A percentile compares a stretch with the other conserved stretches of the same genome.
Evolutionary conservation across 2,888 invertebrate genomes (phyloP).

Genomic region (Cheilosia urbana): DNA sequence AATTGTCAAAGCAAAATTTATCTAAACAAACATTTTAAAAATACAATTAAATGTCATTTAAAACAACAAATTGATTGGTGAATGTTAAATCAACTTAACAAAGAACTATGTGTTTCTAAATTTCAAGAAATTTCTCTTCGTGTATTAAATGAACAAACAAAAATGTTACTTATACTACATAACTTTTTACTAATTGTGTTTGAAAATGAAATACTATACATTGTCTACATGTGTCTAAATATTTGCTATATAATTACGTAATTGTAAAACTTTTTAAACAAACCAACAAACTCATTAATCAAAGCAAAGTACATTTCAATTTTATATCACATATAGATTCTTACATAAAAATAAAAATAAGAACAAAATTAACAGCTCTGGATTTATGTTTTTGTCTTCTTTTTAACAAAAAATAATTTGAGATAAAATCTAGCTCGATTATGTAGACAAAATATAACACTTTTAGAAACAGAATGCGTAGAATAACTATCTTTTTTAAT

Average conservation of each 20-base stretch:
- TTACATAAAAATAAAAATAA: conserved; percentile 1
- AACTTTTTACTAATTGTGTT: conserved; percentile 70
- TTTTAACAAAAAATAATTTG: neutral
- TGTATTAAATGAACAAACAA: conserved; percentile 44
- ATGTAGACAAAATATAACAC: conserved; percentile 51
- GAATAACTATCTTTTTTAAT: conserved; percentile 17
- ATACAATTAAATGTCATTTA: conserved; percentile 51
- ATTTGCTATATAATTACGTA: conserved; percentile 66
- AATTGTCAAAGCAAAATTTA: conserved; percentile 28
- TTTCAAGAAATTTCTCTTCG: conserved; percentile 69
- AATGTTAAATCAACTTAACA: conserved; percentile 55
- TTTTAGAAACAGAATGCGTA: conserved; percentile 20
- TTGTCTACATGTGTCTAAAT: conserved; percentile 75
- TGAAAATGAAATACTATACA: conserved; percentile 57
- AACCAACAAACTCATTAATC: conserved; percentile 42
- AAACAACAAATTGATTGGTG: conserved; percentile 51
- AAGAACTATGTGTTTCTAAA: conserved; percentile 72
- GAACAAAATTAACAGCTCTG: conserved; percentile 8
- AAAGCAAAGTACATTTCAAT: conserved; percentile 60
- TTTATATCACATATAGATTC: conserved; percentile 53
- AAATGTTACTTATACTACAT: conserved; percentile 40
- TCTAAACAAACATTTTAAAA: conserved; percentile 12
- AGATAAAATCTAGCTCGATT: conserved; percentile 26
- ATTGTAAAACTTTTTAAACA: conserved; percentile 53
- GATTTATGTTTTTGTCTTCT: conserved; percentile 35